Percentiles rank a stretch among this genome's conserved stretches.
Evolutionary conservation across 1,140 invertebrate species (phyloP).

Genomic region (Calycopis cecrops): DNA sequence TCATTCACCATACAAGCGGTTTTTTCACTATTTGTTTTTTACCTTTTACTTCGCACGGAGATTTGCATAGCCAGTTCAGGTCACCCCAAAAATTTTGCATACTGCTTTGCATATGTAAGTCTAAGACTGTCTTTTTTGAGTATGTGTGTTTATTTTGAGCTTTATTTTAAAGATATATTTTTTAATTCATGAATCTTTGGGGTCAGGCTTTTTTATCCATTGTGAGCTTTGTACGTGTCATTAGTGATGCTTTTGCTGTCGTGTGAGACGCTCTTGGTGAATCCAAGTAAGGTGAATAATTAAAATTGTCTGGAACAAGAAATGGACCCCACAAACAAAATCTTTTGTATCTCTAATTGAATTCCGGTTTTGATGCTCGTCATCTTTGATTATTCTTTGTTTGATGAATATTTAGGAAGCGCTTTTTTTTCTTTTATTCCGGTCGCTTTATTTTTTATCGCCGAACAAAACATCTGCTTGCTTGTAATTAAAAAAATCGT

Average conservation of each 20-base stretch:
- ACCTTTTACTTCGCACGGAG: conserved; percentile 66
- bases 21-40: conserved; percentile 72
- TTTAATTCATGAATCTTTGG: conserved; percentile 56
- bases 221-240: conserved; percentile 51
- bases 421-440: conserved; percentile 45
- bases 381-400: conserved; percentile 63
- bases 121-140: conserved; percentile 53
- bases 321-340: conserved; percentile 54
- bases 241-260: conserved; percentile 59
- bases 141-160: conserved; percentile 62
- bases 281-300: conserved; percentile 57
- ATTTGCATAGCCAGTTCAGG: conserved; percentile 67
- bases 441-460: conserved; percentile 48
- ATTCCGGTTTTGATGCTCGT: conserved; percentile 67
- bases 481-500: conserved; percentile 69
- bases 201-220: conserved; percentile 58
- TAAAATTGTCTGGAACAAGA: conserved; percentile 52
- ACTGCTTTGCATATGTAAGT: conserved; percentile 65
- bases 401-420: conserved; percentile 59
- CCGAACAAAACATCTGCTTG: conserved; percentile 62
- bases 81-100: conserved; percentile 50
- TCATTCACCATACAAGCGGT: conserved; percentile 63
- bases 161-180: conserved; percentile 68
- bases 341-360: conserved; percentile 68
- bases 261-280: conserved; percentile 51